Base-by-base conservation (phyloP, 2,888 invertebrate species). In the Smittia sp. region DNA sequence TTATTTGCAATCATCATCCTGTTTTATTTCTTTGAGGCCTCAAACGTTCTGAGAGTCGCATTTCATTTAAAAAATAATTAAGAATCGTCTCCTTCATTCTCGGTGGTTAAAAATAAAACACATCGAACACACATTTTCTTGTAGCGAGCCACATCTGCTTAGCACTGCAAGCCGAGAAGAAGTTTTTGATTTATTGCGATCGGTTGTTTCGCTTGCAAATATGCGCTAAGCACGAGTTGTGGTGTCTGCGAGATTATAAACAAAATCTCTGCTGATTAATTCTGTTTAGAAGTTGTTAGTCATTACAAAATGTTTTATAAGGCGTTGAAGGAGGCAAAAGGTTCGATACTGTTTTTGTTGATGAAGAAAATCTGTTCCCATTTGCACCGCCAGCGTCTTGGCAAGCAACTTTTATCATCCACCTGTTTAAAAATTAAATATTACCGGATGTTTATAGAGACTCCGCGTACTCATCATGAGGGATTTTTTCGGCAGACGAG, bases 361-460 rank as follows among this genome's bases (percentile, higher is more conserved):
- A 9, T 3, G 13, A 63, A 7, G 27, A 63, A 63, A 63, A 63
- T 13, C 20, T 24, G 27, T 27, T 63, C n/a, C 7, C 4, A 63
- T 22, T 63, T 63, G 2, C 20, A 1, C 9, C 65, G 24, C 6
- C 27, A 1, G 4, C 20, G 24, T 27, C 38, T 39, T 39, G 66
- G 66, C 66, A 66, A 66, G 20, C n/a, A 4, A 32, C 27, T 18
- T 38, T 39, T 9, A 66, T 66, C n/a, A 39, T 72, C 72, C 72
- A 72, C 72, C 72, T 72, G 72, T 72, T 72, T 72, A 52, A 52
- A 62, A 13, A 52, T 52, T 69, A 72, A 72, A 72, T 72, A 39
- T 72, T 32, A 62, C 72, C 72, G 72, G 72, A 72, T 72, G 58
- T 63, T 63, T 63, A 22, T 27, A 22, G 27, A 63, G 58, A 58